Evolutionary conservation across 2,113 vertebrate genomes (phyloP), one percentile per base, ranked within the genome.

Genomic region (Rhinoptilus africanus): DNA sequence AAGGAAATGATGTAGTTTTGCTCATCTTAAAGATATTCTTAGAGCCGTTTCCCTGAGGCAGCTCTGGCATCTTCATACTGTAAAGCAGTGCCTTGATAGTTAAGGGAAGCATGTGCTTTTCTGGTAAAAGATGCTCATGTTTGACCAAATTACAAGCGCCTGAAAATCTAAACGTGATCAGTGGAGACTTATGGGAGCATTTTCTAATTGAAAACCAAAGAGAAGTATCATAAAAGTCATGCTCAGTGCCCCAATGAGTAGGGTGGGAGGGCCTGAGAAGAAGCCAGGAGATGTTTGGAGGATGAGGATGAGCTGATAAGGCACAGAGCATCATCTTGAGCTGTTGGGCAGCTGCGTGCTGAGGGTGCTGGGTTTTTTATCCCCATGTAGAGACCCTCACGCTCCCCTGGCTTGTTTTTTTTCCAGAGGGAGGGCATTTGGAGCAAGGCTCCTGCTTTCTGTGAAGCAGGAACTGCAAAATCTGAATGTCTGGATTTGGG

Each of bases 371-470:
- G 13, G 1, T 48, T 51, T 74, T 60, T 34, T 50, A 81, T 30
- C 48, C 18, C 41, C 35, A 8, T 0, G 1, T 9, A 14, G 41
- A 69, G 5, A 37, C 16, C 41, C 14, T 71, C 41, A 11, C 14
- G 1, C 6, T 27, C 9, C 15, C 14, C 10, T 39, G 13, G 1
- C 3, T 71, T 2, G 4, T 71, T 2, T 63, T 37, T 56, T 57
- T 76, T n/a, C 13, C 37, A 17, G 47, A 47, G 20, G 0, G 3
- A 75, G 22, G 26, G n/a, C 4, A 9, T 45, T 45, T 75, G 27
- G 47, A 62, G 26, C 6, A 20, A 66, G 12, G 22, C 28, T 84
- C n/a, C 21, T 5, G 18, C 7, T n/a, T 88, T 60, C 28, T 78
- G 5, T 14, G 13, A 32, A 37, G 27, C 3, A 1, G 19, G 27